Conservation (phyloP, 2,888 invertebrate genomes). For the Dasysyrphus tricinctus region DNA sequence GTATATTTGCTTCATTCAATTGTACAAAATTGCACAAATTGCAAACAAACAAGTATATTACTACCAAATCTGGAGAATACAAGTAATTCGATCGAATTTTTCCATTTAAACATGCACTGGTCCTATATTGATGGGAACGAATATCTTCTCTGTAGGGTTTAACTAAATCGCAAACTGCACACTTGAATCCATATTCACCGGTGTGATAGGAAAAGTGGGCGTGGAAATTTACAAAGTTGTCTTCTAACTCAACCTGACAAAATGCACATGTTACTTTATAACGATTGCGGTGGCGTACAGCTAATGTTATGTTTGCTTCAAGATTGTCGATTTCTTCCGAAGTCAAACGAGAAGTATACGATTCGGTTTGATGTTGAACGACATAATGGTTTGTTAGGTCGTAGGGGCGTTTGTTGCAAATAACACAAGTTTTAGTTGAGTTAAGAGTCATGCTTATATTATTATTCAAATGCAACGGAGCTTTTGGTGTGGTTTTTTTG, state of each 20-base stretch:
- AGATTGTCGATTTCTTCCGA: conserved; percentile 70
- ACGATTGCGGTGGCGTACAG: conserved; percentile 52
- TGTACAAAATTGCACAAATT: conserved; percentile 78
- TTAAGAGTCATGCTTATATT: conserved; percentile 76
- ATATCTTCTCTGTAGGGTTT: conserved; percentile 77
- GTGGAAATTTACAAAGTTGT: conserved; percentile 76
- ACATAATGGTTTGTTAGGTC: conserved; percentile 78
- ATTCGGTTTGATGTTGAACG: conserved; percentile 77
- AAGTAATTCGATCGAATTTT: conserved; percentile 76
- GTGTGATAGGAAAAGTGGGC: conserved; percentile 78
- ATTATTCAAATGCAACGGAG: conserved; percentile 55
- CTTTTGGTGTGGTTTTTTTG: conserved; percentile 4
- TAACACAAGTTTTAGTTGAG: conserved; percentile 71
- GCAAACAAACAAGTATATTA: conserved; percentile 77
- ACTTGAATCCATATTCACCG: conserved; percentile 78
- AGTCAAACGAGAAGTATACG: conserved; percentile 77
- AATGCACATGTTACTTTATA: conserved; percentile 76
- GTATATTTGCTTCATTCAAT: conserved; percentile 78
- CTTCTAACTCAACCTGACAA: conserved; percentile 75
- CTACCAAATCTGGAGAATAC: conserved; percentile 75
- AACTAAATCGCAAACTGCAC: conserved; percentile 74
- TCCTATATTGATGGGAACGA: conserved; percentile 74
- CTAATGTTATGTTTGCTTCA: conserved; percentile 74
- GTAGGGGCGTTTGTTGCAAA: conserved; percentile 76
- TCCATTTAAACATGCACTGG: conserved; percentile 76